Evolutionary conservation across 2,888 invertebrate species (phyloP).

Genomic region (Lumbricus terrestris): DNA sequence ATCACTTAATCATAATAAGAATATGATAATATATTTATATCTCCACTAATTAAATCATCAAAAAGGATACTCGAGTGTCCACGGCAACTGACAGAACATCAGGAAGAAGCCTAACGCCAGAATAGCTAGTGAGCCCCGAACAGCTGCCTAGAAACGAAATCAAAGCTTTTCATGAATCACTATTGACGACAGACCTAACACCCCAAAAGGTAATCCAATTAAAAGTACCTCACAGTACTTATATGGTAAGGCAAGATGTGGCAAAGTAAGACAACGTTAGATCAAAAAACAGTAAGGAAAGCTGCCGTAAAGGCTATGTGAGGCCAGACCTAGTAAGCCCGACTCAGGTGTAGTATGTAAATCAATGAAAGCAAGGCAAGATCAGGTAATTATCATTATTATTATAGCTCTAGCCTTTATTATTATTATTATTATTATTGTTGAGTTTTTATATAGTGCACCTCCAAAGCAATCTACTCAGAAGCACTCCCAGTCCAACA

Average conservation of each 20-base stretch:
- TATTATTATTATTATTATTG: no score
- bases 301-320: not conserved
- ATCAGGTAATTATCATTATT: no score
- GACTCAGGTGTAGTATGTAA: not conserved
- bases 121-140: not conserved
- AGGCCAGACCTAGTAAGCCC: not conserved
- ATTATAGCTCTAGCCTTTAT: no score
- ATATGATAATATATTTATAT: not conserved
- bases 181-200: not conserved
- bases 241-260: not conserved
- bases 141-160: not conserved
- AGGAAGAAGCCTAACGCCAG: not conserved
- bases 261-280: not conserved
- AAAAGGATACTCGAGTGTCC: conserved; percentile 13
- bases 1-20: no score
- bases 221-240: not conserved
- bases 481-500: no score
- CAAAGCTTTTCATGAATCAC: not conserved
- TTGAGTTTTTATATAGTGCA: no score
- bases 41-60: not conserved
- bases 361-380: not conserved
- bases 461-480: no score
- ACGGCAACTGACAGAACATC: conserved; percentile 13
- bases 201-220: not conserved
- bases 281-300: not conserved